Conservation (phyloP, 1,140 invertebrate species). For the Aphis gossypii region DNA sequence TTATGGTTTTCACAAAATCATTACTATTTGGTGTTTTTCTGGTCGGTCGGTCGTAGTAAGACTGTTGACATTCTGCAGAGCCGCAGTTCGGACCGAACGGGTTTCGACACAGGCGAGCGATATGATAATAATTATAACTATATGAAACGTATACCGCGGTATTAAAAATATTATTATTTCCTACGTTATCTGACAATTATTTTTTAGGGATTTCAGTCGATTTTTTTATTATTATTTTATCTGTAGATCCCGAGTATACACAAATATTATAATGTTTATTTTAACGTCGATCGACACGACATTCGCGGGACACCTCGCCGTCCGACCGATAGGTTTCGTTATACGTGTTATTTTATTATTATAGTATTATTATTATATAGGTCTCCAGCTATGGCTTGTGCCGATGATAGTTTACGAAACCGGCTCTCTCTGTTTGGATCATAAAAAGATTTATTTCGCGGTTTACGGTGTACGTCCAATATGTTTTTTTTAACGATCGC, state of each 20-base stretch:
- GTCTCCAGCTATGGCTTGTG: background rate
- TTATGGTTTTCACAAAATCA: background rate
- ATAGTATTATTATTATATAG: background rate
- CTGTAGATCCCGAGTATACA: background rate
- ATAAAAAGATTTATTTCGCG: background rate
- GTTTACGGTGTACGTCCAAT: background rate
- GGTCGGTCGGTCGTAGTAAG: background rate
- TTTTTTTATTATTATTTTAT: constrained; percentile 8
- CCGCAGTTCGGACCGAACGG: too few species aligned
- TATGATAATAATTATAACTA: background rate
- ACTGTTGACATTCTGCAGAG: background rate
- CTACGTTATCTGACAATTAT: background rate
- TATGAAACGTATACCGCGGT: background rate
- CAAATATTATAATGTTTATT: background rate
- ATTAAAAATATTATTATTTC: background rate
- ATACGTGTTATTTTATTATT: background rate
- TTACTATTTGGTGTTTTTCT: background rate
- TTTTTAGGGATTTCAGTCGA: background rate
- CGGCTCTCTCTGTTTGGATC: background rate
- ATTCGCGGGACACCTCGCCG: background rate
- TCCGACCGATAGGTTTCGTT: background rate
- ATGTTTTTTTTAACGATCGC: background rate
- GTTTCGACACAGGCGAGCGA: background rate
- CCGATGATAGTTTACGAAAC: background rate
- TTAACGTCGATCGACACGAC: background rate